phyloP scores from a whole-genome alignment of 30 jellyfish, hydroid and myxozoan species.

The Rhopilema esculentum region DNA sequence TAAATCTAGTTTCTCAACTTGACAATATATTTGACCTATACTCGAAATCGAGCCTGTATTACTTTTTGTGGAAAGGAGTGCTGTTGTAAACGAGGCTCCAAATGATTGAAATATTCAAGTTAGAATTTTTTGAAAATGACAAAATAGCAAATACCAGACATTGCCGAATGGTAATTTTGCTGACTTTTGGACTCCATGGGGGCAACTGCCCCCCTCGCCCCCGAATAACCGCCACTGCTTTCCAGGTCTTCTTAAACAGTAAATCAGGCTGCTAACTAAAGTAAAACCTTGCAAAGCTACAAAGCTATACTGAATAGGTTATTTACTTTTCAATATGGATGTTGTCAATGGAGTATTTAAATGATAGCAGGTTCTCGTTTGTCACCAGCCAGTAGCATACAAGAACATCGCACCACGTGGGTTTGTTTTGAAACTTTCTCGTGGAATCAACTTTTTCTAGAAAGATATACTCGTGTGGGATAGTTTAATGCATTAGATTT shows the following conservation, averaged over 20 bases:
- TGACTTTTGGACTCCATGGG: too few relatives aligned
- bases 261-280: neutral
- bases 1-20: too few relatives aligned
- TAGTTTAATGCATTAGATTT: neutral
- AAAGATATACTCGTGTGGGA: neutral
- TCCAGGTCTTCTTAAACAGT: neutral
- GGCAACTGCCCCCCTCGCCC: too few relatives aligned
- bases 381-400: constrained; percentile 42
- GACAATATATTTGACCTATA: too few relatives aligned
- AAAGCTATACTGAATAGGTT: neutral
- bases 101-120: too few relatives aligned
- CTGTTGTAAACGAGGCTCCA: too few relatives aligned
- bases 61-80: too few relatives aligned
- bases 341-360: neutral
- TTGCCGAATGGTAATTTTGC: too few relatives aligned
- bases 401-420: constrained; percentile 40
- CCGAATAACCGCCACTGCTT: neutral
- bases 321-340: neutral
- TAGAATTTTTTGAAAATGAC: too few relatives aligned
- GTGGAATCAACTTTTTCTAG: neutral
- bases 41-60: too few relatives aligned
- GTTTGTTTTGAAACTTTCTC: constrained; percentile 28
- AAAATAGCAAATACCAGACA: too few relatives aligned
- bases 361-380: neutral
- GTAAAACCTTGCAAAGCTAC: neutral